These are phyloP conservation scores for Macropodus opercularis DNA, from an alignment of 2,797 vertebrate species.

Conservation along the genomic window DNA sequence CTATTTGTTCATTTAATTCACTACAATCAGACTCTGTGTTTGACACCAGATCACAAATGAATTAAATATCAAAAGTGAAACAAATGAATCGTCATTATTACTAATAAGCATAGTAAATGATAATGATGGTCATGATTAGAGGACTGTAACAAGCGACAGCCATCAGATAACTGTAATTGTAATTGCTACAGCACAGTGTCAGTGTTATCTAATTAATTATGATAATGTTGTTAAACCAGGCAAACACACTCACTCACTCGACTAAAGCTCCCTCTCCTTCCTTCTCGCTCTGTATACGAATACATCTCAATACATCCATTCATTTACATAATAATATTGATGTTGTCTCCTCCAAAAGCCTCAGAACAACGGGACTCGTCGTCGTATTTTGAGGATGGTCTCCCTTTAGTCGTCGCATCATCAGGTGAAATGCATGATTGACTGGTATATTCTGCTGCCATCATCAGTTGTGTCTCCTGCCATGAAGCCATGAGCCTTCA, in stretches of 20 bases:
- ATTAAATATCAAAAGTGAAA: conserved; percentile 15
- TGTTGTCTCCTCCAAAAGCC: no score
- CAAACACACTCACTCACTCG: conserved; percentile 12
- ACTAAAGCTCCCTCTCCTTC: conserved; percentile 1
- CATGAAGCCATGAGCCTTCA: no score
- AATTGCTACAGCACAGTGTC: conserved; percentile 57
- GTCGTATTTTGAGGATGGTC: no score
- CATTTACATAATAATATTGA: conserved; percentile 24
- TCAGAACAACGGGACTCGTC: no score
- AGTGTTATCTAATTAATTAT: conserved; percentile 63
- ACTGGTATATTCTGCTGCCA: no score
- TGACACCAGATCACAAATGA: conserved; percentile 21
- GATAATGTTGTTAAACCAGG: conserved; percentile 57
- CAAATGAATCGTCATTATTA: conserved; percentile 53
- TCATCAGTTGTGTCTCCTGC: no score
- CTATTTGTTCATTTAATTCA: not conserved
- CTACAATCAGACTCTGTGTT: conserved; percentile 1
- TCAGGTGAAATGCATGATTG: no score
- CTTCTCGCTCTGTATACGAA: not conserved
- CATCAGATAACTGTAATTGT: conserved; percentile 52
- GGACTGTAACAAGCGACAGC: conserved; percentile 49
- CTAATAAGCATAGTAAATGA: conserved; percentile 47
- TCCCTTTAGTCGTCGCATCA: no score
- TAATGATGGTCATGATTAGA: conserved; percentile 30
- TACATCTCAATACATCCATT: conserved; percentile 12